A percentile compares a stretch with the other conserved stretches of the same genome.
Evolutionary conservation across 64 coral and sea anemone genomes (phyloP).

Genomic region (Montipora capricornis): DNA sequence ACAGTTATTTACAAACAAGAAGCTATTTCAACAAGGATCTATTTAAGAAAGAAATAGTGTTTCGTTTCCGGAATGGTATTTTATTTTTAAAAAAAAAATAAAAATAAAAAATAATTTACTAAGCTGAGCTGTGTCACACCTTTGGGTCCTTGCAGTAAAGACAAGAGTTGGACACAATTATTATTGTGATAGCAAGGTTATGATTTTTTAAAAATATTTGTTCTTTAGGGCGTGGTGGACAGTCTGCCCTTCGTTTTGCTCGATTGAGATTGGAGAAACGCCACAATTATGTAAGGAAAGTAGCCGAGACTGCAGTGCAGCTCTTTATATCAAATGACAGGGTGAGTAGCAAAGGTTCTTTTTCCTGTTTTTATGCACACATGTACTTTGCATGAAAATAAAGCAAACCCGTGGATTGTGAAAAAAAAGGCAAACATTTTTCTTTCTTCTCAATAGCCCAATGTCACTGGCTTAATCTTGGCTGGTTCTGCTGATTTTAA

Average conservation of each 20-base stretch:
- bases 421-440: neutral
- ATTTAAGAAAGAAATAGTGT: too few relatives aligned
- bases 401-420: neutral
- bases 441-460: slow-evolving; percentile 71
- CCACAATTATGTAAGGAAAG: slow-evolving; percentile 99
- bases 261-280: slow-evolving; percentile 98
- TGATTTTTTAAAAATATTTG: neutral
- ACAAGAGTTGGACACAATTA: too few relatives aligned
- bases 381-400: too few relatives aligned
- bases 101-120: too few relatives aligned
- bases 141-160: too few relatives aligned
- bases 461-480: slow-evolving; percentile 96
- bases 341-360: neutral
- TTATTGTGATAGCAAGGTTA: neutral
- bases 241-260: slow-evolving; percentile 99
- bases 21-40: too few relatives aligned
- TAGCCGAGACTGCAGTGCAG: slow-evolving; percentile 97
- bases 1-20: too few relatives aligned
- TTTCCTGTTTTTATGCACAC: neutral
- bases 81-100: too few relatives aligned
- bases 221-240: slow-evolving; percentile 91
- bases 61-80: too few relatives aligned
- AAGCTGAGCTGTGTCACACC: too few relatives aligned
- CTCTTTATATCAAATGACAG: slow-evolving; percentile 94
- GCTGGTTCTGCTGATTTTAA: slow-evolving; percentile 99